phyloP scores from a whole-genome alignment of 2,888 invertebrate genomes.

The Nephrotoma flavescens region DNA sequence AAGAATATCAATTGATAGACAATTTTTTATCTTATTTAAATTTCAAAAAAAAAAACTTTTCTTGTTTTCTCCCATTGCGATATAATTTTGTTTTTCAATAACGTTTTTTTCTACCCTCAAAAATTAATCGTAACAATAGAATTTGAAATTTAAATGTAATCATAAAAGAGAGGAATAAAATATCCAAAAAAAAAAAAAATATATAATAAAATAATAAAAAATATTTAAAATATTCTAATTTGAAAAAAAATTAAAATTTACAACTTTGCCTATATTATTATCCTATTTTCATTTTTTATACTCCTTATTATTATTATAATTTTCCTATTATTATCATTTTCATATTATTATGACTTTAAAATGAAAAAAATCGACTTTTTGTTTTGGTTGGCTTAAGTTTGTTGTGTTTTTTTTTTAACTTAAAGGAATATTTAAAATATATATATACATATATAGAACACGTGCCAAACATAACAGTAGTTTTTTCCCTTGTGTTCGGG shows the following conservation, averaged over 20 bases:
- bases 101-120: background rate
- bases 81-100: background rate
- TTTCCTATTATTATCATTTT: background rate
- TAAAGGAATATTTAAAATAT: background rate
- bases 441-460: background rate
- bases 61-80: background rate
- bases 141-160: background rate
- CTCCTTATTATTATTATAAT: background rate
- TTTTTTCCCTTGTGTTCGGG: background rate
- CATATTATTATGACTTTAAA: background rate
- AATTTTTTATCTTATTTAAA: background rate
- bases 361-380: background rate
- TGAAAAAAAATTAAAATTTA: background rate
- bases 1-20: background rate
- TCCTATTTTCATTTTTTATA: background rate
- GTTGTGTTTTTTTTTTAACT: background rate
- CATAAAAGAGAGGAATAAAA: background rate
- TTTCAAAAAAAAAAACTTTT: background rate
- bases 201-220: background rate
- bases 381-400: background rate
- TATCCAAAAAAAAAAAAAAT: background rate
- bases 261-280: background rate
- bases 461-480: background rate
- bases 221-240: background rate
- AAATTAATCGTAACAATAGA: background rate